Evolutionary conservation across 2,888 invertebrate genomes (phyloP).

Genomic region (Lasioglossum calceatum): DNA sequence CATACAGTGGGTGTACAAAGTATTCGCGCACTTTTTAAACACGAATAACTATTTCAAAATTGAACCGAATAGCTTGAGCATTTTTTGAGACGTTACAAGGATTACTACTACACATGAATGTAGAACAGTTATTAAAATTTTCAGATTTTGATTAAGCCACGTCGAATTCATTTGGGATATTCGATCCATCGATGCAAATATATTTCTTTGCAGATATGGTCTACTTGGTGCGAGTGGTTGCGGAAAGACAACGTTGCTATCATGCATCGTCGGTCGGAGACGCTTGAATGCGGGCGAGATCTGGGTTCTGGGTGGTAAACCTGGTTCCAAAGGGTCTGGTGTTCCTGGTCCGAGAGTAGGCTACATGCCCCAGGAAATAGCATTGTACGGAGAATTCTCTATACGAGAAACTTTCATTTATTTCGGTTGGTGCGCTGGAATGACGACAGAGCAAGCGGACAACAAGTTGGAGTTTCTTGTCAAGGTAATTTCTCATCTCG

Average conservation of each 20-base stretch:
- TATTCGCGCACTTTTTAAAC: too few species aligned
- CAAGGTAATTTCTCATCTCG: constrained; percentile 80
- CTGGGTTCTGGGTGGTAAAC: constrained; percentile 95
- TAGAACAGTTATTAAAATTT: not conserved
- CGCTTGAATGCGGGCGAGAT: constrained; percentile 94
- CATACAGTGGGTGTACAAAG: not conserved
- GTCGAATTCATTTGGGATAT: not conserved
- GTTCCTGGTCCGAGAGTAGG: constrained; percentile 97
- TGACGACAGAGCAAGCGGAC: constrained; percentile 89
- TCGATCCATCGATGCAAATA: constrained; percentile 83
- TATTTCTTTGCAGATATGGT: constrained; percentile 90
- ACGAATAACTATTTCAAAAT: too few species aligned
- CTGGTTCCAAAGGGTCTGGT: constrained; percentile 94
- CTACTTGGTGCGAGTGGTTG: constrained; percentile 97
- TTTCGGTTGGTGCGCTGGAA: constrained; percentile 96
- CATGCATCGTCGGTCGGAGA: constrained; percentile 95
- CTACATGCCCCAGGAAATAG: constrained; percentile 98
- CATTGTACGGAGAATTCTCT: constrained; percentile 95
- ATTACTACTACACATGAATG: not conserved
- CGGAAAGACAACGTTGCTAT: constrained; percentile 98
- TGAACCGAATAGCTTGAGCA: too few species aligned
- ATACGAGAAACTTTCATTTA: constrained; percentile 98
- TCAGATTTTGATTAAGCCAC: not conserved
- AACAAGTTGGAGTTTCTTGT: constrained; percentile 90
- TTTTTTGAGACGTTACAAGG: too few species aligned